Percentiles rank a stretch among this genome's conserved stretches.
phyloP scores from a whole-genome alignment of 2,113 vertebrate genomes.

The Cyanoramphus novaezelandiae region DNA sequence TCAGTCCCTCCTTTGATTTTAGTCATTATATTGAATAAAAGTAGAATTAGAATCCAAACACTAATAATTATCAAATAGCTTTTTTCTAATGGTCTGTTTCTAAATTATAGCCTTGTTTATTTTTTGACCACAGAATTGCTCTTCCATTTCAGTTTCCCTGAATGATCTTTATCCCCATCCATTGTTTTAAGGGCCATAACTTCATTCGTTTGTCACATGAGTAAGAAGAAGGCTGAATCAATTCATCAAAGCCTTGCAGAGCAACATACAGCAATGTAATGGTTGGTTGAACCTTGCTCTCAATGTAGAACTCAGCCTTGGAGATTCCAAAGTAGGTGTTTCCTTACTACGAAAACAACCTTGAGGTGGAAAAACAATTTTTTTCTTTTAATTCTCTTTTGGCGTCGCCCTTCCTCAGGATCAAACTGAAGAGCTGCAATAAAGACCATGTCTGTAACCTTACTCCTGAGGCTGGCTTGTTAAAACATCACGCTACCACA shows the following conservation, averaged over 20 bases:
- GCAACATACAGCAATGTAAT: background rate
- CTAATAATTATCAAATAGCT: background rate
- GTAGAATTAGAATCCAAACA: background rate
- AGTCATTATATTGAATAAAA: background rate
- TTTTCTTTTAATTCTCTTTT: background rate
- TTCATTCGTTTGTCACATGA: background rate
- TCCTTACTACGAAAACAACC: background rate
- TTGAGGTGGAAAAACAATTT: background rate
- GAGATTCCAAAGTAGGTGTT: background rate
- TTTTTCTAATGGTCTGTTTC: background rate
- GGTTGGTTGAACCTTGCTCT: constrained; percentile 8
- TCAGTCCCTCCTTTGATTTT: background rate
- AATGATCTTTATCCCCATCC: background rate
- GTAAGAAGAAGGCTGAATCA: constrained; percentile 4
- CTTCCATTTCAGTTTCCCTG: background rate
- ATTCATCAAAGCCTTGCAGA: constrained; percentile 19
- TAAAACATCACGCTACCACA: background rate
- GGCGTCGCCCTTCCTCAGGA: background rate
- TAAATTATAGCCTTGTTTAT: background rate
- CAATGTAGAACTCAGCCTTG: background rate
- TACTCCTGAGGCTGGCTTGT: background rate
- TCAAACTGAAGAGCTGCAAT: background rate
- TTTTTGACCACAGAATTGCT: background rate
- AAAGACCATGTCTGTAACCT: background rate
- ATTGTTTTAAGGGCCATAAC: background rate